Conservation (phyloP, 2,797 vertebrate genomes). For the Rhinogobio ventralis region DNA sequence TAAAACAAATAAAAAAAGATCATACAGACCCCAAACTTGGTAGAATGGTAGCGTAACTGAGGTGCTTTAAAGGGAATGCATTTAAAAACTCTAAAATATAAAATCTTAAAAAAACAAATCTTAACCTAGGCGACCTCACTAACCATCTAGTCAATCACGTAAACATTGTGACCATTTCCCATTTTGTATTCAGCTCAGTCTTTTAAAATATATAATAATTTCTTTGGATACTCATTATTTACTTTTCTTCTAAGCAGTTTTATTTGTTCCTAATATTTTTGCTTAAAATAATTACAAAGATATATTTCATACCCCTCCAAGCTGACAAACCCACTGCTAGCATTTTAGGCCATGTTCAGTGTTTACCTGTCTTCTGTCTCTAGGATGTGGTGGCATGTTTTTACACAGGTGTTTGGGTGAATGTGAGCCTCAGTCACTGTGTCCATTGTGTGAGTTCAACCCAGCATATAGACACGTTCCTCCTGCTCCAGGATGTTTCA, state of each 20-base stretch:
- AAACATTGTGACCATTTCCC: not conserved
- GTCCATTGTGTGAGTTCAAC: constrained; percentile 60
- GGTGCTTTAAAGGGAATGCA: not conserved
- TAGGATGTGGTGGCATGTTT: constrained; percentile 56
- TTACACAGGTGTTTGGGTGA: constrained; percentile 53
- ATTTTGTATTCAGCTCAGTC: not conserved
- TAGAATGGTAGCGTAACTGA: not conserved
- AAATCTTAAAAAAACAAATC: not conserved
- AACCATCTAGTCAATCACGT: not conserved
- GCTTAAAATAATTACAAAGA: not conserved
- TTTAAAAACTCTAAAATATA: not conserved
- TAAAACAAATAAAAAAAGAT: not conserved
- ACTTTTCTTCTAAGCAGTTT: not conserved
- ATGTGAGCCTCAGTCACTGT: constrained; percentile 64
- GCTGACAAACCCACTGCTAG: not conserved
- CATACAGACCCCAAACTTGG: not conserved
- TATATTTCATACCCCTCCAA: not conserved
- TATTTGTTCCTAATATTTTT: not conserved
- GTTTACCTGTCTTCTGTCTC: constrained; percentile 29
- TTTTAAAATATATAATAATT: not conserved
- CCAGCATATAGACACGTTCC: constrained; percentile 43
- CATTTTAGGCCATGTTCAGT: not conserved
- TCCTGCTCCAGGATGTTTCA: constrained; percentile 57
- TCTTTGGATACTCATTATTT: not conserved
- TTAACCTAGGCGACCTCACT: not conserved